phyloP scores from a whole-genome alignment of 2,797 vertebrate genomes.

The Adrianichthys oophorus region DNA sequence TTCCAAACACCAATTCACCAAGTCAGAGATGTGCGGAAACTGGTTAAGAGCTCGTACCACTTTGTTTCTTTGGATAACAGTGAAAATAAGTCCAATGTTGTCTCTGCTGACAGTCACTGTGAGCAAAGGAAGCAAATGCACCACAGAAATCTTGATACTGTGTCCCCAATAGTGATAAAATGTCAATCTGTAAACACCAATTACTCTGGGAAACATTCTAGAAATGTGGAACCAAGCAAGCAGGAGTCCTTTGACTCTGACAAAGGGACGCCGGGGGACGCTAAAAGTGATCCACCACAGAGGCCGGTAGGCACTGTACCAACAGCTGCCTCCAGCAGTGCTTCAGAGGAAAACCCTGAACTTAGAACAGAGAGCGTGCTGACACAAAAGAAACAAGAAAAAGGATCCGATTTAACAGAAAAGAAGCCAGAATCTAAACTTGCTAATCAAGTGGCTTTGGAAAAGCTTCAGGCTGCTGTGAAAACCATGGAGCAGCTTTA shows the following conservation, averaged over 20 bases:
- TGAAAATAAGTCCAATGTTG: constrained; percentile 71
- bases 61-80: constrained; percentile 84
- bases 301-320: constrained; percentile 65
- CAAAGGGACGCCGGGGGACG: constrained; percentile 80
- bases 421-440: constrained; percentile 75
- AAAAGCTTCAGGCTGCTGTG: constrained; percentile 92
- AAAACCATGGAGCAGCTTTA: constrained; percentile 97
- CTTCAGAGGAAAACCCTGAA: constrained; percentile 71
- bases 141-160: constrained; percentile 65
- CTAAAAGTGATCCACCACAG: constrained; percentile 73
- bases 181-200: constrained; percentile 89
- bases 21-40: constrained; percentile 91
- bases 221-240: constrained; percentile 42
- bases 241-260: constrained; percentile 47
- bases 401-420: constrained; percentile 60
- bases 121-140: constrained; percentile 78
- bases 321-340: constrained; percentile 52
- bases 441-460: constrained; percentile 79
- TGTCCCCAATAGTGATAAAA: constrained; percentile 90
- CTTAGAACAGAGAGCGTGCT: constrained; percentile 78
- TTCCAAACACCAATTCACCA: constrained; percentile 89
- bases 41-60: constrained; percentile 91
- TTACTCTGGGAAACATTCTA: constrained; percentile 62
- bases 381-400: constrained; percentile 74
- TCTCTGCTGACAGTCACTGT: constrained; percentile 65